Percentiles rank a stretch among this genome's conserved stretches.
Evolutionary conservation across 1,140 invertebrate genomes (phyloP).

Genomic region (Drosophila azteca): DNA sequence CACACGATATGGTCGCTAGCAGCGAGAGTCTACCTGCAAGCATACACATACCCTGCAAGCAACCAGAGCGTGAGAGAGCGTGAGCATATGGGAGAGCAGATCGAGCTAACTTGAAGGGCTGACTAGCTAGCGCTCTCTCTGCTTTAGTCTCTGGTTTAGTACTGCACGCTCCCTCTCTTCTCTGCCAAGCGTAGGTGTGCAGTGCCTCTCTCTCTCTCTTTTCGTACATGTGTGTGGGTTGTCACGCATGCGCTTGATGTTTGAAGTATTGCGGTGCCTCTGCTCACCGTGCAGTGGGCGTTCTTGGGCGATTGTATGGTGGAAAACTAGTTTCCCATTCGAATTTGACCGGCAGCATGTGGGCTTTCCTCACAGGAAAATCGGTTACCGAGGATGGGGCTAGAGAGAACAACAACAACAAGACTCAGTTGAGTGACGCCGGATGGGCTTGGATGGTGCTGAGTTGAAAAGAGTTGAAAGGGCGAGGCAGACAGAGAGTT

Average conservation of each 20-base stretch:
- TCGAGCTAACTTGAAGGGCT: slow-evolving; percentile 26
- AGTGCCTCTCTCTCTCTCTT: neutral
- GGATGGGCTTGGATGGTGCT: slow-evolving; percentile 64
- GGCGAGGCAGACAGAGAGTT: slow-evolving; percentile 4
- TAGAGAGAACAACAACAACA: slow-evolving; percentile 29
- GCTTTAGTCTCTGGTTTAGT: too few species aligned
- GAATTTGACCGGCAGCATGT: slow-evolving; percentile 66
- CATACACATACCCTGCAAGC: too few species aligned
- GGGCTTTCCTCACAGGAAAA: slow-evolving; percentile 57
- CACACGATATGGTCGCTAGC: too few species aligned
- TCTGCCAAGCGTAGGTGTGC: too few species aligned
- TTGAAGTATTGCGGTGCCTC: neutral
- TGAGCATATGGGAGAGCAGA: slow-evolving; percentile 7
- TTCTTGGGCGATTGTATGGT: slow-evolving; percentile 27
- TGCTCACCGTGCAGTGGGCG: slow-evolving; percentile 48
- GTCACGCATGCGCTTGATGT: slow-evolving; percentile 12
- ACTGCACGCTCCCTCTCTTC: too few species aligned
- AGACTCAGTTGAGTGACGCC: slow-evolving; percentile 55
- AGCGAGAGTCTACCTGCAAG: too few species aligned
- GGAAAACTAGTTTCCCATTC: slow-evolving; percentile 72
- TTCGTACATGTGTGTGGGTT: slow-evolving; percentile 10
- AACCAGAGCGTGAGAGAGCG: neutral
- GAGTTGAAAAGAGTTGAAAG: neutral
- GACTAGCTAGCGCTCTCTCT: too few species aligned
- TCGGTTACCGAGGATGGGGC: slow-evolving; percentile 39